Percentiles rank a stretch among this genome's conserved stretches.
Evolutionary conservation across 2,888 invertebrate genomes (phyloP).

Genomic region (Nymphalis c-album): DNA sequence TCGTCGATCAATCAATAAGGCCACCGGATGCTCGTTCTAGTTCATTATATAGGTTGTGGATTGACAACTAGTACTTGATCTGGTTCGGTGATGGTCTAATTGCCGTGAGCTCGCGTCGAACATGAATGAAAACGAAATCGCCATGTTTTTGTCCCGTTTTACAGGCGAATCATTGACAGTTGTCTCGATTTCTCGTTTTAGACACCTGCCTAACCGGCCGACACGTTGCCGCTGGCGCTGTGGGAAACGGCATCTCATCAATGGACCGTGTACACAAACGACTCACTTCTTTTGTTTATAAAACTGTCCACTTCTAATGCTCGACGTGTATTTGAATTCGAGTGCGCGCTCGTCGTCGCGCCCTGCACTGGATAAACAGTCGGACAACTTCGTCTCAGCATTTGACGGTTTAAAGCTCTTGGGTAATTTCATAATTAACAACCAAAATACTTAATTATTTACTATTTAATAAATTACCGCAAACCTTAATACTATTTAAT

Average conservation of each 20-base stretch:
- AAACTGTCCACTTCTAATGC: slow-evolving; percentile 77
- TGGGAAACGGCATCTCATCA: slow-evolving; percentile 74
- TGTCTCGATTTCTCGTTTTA: slow-evolving; percentile 60
- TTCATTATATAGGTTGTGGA: slow-evolving; percentile 53
- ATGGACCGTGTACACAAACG: slow-evolving; percentile 67
- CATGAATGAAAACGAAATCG: slow-evolving; percentile 61
- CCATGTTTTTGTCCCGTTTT: slow-evolving; percentile 24
- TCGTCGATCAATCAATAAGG: slow-evolving; percentile 57
- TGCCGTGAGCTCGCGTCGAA: slow-evolving; percentile 38
- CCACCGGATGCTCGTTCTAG: slow-evolving; percentile 58
- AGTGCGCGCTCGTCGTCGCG: slow-evolving; percentile 56
- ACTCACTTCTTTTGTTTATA: slow-evolving; percentile 73
- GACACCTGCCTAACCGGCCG: slow-evolving; percentile 66
- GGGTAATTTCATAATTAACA: slow-evolving; percentile 43
- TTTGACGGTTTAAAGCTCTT: slow-evolving; percentile 44
- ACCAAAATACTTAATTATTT: slow-evolving; percentile 41
- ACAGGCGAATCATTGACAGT: slow-evolving; percentile 45
- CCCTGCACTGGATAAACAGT: slow-evolving; percentile 66
- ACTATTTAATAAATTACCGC: slow-evolving; percentile 48
- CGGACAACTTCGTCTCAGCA: slow-evolving; percentile 40
- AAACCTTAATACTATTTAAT: slow-evolving; percentile 31
- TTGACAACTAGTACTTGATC: slow-evolving; percentile 51
- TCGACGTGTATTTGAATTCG: slow-evolving; percentile 59
- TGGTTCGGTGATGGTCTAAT: slow-evolving; percentile 53
- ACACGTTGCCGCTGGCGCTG: slow-evolving; percentile 55